Conservation (phyloP, 2,888 invertebrate species). For the Camptogramma bilineatum region DNA sequence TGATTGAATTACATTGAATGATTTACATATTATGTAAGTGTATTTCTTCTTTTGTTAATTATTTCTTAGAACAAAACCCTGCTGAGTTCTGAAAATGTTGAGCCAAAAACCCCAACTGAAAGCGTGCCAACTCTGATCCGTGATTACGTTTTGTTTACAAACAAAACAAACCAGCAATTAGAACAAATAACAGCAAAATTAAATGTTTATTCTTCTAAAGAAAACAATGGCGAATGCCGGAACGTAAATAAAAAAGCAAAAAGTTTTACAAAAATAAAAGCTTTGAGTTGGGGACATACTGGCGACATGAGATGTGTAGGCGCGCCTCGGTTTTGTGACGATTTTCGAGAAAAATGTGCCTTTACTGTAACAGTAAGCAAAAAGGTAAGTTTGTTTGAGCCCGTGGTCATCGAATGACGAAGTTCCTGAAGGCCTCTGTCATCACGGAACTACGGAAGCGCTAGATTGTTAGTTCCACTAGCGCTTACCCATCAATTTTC, state of each 20-base stretch:
- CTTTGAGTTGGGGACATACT: conserved; percentile 5
- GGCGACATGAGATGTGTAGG: not conserved
- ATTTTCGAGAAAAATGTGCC: not conserved
- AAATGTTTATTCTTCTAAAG: conserved; percentile 43
- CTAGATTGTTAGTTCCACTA: too few species aligned
- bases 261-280: conserved; percentile 35
- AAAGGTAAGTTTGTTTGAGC: not conserved
- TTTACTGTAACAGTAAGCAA: not conserved
- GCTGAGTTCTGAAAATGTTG: conserved; percentile 1
- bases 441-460: too few species aligned
- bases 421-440: too few species aligned
- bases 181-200: conserved; percentile 49
- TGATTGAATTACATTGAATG: too few species aligned
- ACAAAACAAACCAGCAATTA: conserved; percentile 53
- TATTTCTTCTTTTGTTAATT: too few species aligned
- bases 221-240: conserved; percentile 37
- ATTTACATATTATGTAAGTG: too few species aligned
- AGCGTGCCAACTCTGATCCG: conserved; percentile 42
- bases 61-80: too few species aligned
- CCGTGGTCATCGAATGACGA: too few species aligned
- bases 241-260: conserved; percentile 30
- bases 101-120: conserved; percentile 41
- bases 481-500: too few species aligned
- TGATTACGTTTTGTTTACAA: conserved; percentile 53
- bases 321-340: not conserved